Evolutionary conservation across 2,797 vertebrate genomes (phyloP), one percentile per base, ranked within the genome.

Genomic region (Acrocephalus scirpaceus): DNA sequence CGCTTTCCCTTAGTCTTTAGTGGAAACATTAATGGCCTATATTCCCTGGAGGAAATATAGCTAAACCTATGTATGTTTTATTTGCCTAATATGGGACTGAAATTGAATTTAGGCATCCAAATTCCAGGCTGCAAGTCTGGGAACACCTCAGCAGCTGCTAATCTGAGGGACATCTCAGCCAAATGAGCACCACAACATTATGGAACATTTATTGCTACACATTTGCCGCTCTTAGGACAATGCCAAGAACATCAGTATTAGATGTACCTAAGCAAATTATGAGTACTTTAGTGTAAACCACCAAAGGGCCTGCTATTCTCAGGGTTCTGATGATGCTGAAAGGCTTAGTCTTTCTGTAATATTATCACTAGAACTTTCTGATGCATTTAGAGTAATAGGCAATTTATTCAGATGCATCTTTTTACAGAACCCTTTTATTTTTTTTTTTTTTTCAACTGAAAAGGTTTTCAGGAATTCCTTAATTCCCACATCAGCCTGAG

Each of bases 1-100:
- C 77, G 9, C 76, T 93, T 91, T 91, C 45, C 72, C 22, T 81
- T 90, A 90, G 80, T 86, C 95, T 95, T 95, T 72, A 74, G 34
- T 71, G 57, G 69, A 92, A 71, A 30, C 54, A 58, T 90, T 93
- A 95, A 71, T 86, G 76, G 36, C 85, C 72, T 88, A 50, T 90
- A 51, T 93, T 91, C 60, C 34, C 25, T 42, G 48, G n/a, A 90
- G 38, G 10, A 36, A 67, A 62, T 72, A 26, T 44, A 71, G 23
- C 36, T 88, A 86, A 85, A 88, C 27, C 21, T 86, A 26, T 65
- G 22, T 61, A 69, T 36, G 30, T 19, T 93, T 94, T 84, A 47
- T 76, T 91, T 92, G 32, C 32, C 14, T 90, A 69, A 71, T 50
- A 60, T 23, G 38, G 17, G 16, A 77, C 36, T 54, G 36, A 79